These are phyloP conservation scores for Arrhamphus sclerolepis DNA, from an alignment of 2,797 vertebrate genomes.

Conservation along the genomic window DNA sequence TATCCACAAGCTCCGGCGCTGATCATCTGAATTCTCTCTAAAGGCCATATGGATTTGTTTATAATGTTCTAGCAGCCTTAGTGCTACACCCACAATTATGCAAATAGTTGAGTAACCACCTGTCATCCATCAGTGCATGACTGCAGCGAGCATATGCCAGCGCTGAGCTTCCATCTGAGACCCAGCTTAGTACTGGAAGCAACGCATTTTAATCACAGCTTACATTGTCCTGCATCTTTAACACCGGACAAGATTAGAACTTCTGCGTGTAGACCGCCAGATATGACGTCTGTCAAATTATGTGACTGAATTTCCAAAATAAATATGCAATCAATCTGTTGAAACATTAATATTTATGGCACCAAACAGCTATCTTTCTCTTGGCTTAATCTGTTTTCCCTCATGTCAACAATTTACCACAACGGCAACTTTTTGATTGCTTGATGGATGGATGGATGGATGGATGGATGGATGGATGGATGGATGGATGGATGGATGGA, in stretches of 20 bases:
- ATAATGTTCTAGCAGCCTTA: slow-evolving; percentile 54
- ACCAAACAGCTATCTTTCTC: too few relatives aligned
- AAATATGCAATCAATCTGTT: slow-evolving; percentile 18
- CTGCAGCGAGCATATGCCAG: slow-evolving; percentile 68
- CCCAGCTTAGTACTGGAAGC: slow-evolving; percentile 44
- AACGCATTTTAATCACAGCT: slow-evolving; percentile 57
- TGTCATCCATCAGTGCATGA: slow-evolving; percentile 66
- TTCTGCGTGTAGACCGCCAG: slow-evolving; percentile 9
- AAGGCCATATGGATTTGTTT: slow-evolving; percentile 72
- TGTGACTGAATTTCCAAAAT: slow-evolving; percentile 11
- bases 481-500: too few relatives aligned
- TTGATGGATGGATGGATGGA: too few relatives aligned
- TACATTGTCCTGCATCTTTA: slow-evolving; percentile 36
- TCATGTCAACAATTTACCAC: too few relatives aligned
- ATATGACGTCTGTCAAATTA: background rate
- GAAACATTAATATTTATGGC: too few relatives aligned
- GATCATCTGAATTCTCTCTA: slow-evolving; percentile 60
- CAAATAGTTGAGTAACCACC: slow-evolving; percentile 74
- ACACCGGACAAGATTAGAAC: slow-evolving; percentile 45
- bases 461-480: too few relatives aligned
- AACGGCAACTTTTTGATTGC: too few relatives aligned
- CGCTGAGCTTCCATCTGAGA: slow-evolving; percentile 67
- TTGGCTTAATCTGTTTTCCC: too few relatives aligned
- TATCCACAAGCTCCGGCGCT: slow-evolving; percentile 33
- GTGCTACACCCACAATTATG: slow-evolving; percentile 70